These are phyloP conservation scores for Squalus acanthias DNA, from an alignment of 2,797 vertebrate genomes.

Conservation along the genomic window DNA sequence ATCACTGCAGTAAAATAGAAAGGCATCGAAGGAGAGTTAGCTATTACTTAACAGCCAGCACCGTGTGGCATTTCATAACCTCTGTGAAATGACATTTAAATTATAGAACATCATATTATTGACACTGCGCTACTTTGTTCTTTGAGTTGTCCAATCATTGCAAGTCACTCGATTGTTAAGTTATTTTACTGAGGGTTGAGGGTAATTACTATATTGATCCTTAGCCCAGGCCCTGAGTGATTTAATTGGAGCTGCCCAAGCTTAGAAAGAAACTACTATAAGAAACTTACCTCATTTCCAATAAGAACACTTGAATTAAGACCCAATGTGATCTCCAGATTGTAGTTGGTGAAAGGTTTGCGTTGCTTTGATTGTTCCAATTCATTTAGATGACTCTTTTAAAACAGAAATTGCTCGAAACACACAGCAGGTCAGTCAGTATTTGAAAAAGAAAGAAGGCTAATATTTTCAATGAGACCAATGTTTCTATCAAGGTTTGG, in stretches of 20 bases:
- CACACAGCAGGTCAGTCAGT: background rate
- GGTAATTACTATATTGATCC: slow-evolving; percentile 2
- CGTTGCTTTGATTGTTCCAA: background rate
- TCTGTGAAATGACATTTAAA: slow-evolving; percentile 9
- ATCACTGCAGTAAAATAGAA: background rate
- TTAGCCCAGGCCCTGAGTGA: background rate
- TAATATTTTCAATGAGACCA: background rate
- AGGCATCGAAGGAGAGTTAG: background rate
- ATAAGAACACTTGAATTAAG: background rate
- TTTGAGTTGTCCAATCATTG: background rate
- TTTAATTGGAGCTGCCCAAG: slow-evolving; percentile 1
- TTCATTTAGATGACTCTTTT: background rate
- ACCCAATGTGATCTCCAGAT: background rate
- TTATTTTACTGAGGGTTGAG: background rate
- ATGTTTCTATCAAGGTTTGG: background rate
- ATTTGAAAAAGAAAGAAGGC: background rate
- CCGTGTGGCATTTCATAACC: background rate
- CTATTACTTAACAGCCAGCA: background rate
- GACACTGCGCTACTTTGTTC: background rate
- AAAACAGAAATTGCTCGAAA: background rate
- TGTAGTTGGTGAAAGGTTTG: background rate
- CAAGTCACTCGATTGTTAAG: background rate
- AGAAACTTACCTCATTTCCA: background rate
- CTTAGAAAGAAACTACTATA: background rate
- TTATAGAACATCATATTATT: background rate